Percentiles rank a stretch among this genome's conserved stretches.
Evolutionary conservation across 2,113 vertebrate species (phyloP).

Genomic region (Arizona elegans): DNA sequence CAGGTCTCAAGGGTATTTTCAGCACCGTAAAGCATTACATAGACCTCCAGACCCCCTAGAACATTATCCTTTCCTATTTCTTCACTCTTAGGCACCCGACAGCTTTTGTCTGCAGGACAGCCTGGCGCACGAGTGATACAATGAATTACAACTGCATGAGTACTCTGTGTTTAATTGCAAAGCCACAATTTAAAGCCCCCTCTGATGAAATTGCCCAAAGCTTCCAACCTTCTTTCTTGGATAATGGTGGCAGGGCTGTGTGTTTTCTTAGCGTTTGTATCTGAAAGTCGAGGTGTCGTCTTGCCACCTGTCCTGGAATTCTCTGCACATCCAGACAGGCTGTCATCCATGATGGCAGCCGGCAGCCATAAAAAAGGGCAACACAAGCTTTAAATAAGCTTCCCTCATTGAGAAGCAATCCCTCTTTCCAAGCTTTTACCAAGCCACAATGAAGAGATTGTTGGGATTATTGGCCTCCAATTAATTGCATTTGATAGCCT

Average conservation of each 20-base stretch:
- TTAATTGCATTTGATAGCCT: background rate
- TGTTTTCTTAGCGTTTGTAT: constrained; percentile 23
- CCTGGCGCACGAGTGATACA: constrained; percentile 17
- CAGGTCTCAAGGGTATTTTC: constrained; percentile 57
- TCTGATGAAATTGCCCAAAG: constrained; percentile 53
- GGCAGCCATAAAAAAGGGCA: background rate
- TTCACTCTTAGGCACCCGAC: constrained; percentile 33
- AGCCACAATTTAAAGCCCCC: constrained; percentile 45
- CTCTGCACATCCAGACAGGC: background rate
- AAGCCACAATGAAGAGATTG: background rate
- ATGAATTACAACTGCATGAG: constrained; percentile 45
- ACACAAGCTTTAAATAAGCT: background rate
- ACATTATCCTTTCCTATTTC: constrained; percentile 51
- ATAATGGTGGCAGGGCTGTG: constrained; percentile 36
- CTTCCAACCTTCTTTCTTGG: constrained; percentile 40
- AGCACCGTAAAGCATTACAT: constrained; percentile 45
- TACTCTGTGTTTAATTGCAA: constrained; percentile 54
- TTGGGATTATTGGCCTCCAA: background rate
- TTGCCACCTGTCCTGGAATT: background rate
- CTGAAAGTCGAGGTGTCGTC: constrained; percentile 19
- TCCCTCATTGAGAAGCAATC: background rate
- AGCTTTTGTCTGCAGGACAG: constrained; percentile 39
- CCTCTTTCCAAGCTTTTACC: background rate
- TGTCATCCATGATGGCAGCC: background rate
- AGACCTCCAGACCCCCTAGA: constrained; percentile 45